Base-by-base conservation (phyloP, 2,888 invertebrate genomes). In the Caenorhabditis sulstoni region DNA sequence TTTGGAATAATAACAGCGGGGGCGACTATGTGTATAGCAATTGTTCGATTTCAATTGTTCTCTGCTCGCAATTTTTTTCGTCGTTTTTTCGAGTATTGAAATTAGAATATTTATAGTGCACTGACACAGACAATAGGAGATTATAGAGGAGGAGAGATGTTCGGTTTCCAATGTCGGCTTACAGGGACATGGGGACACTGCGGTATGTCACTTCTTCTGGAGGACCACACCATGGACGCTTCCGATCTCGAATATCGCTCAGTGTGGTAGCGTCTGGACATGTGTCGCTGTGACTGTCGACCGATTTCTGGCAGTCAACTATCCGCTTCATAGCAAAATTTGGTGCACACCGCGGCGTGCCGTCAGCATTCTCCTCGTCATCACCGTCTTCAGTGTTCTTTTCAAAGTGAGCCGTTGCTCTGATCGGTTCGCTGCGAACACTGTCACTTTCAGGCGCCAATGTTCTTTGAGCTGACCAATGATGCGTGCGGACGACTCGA, bases 221-320 rank as follows among this genome's bases (percentile, higher is more conserved):
- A 66, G 80, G 20, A 81, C 86, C 5, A 85, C 89, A 5, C 82
- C 88, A 22, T 84, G 85, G 52, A 83, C 87, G 0, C 84, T 85
- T 45, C 89, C 89, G 0, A 74, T 89, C 0, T 89, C 88, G 1
- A 78, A 87, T 39, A 85, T 87, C 22, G 87, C 80, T 14, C 82
- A 85, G 64, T 79, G 81, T 14, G 87, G 86, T n/a, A 86, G 86
- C 52, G 89, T 89, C 44, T 89, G 87, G 87, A 89, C 89, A 18
- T 89, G 89, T 57, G 89, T 89, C 1, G 88, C 89, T 0, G 87
- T 89, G 0, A 89, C 89, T 0, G 87, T 89, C 9, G 89, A 89
- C 57, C 86, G 89, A 1, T 87, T 87, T 47, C 67, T 88, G 22
- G 88, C 88, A 0, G 87, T 88, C 14, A 83, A 85, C 22, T 88